Evolutionary conservation across 2,797 vertebrate species (phyloP), one percentile per base, ranked within the genome.

Genomic region (Calcarius lapponicus): DNA sequence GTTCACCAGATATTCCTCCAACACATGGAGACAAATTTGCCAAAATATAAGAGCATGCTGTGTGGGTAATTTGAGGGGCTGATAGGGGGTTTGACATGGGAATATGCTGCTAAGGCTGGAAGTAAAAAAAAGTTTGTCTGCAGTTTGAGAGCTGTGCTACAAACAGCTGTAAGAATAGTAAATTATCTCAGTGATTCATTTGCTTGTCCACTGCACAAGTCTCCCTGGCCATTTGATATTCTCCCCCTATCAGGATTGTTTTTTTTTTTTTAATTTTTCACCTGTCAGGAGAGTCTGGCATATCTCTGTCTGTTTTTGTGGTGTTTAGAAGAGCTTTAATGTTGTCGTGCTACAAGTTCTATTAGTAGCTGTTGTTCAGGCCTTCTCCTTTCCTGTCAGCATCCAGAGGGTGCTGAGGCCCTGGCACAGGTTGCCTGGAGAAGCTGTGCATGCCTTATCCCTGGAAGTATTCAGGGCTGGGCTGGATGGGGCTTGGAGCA

Each of bases 301-400:
- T 42, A 45, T 73, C 67, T 92, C 61, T 6, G 6, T 11, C 19
- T 5, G 1, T 58, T 40, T 32, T 12, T 38, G 25, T 58, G 57
- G 19, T 73, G 17, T 61, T 81, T 18, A 81, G 73, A 90, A 48
- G 43, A 90, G 25, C 9, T 72, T 71, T 76, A 36, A 28, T 34
- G 7, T 61, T 10, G 0, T 26, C 18, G 25, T 1, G 1, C 47
- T 69, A 1, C n/a, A 47, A 40, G 22, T 50, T 88, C 47, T 53
- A 1, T 6, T 4, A 29, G 47, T 3, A 32, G 36, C n/a, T 2
- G 0, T 51, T 57, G 31, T 64, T 92, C 32, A 88, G 62, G 8
- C 31, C 34, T 60, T 67, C 32, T 93, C n/a, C 29, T 88, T 16
- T 80, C 21, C 40, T 61, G 9, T 43, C 61, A 53, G 38, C 48